A percentile compares a stretch with the other conserved stretches of the same genome.
These are phyloP conservation scores for Serripes groenlandicus DNA, from an alignment of 2,888 invertebrate species.

Conservation along the genomic window DNA sequence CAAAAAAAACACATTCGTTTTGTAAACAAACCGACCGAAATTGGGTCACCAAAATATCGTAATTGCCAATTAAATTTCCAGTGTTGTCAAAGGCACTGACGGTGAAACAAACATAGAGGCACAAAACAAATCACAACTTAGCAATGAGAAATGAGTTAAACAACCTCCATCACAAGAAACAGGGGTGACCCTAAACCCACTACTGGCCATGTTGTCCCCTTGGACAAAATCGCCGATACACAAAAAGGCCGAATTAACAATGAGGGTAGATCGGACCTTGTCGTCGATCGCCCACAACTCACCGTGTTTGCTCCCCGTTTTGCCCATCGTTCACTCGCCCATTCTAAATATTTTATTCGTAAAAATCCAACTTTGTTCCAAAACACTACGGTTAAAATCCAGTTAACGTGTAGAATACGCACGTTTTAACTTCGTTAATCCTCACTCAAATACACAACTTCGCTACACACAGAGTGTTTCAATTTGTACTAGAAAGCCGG, in stretches of 20 bases:
- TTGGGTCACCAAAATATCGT: neutral
- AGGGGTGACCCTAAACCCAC: neutral
- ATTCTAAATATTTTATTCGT: slow-evolving; percentile 24
- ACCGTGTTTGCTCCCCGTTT: slow-evolving; percentile 82
- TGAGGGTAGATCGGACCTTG: slow-evolving; percentile 7
- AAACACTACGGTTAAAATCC: slow-evolving; percentile 9
- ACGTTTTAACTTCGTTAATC: neutral
- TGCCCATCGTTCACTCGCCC: slow-evolving; percentile 75
- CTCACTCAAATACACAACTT: slow-evolving; percentile 14
- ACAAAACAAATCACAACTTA: neutral
- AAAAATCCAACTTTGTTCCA: neutral
- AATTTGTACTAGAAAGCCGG: slow-evolving; percentile 22
- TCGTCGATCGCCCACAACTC: slow-evolving; percentile 47
- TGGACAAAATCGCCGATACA: neutral
- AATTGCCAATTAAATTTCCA: neutral
- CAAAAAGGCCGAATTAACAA: slow-evolving; percentile 11
- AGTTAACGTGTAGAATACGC: neutral
- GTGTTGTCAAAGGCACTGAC: neutral
- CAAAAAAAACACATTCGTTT: too few species aligned
- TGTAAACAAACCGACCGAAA: neutral
- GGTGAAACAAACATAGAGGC: neutral
- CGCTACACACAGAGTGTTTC: slow-evolving; percentile 19
- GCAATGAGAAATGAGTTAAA: neutral
- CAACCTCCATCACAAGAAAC: neutral
- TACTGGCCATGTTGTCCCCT: neutral